Conservation (phyloP, 1,140 invertebrate species). For the Cataglyphis hispanica region DNA sequence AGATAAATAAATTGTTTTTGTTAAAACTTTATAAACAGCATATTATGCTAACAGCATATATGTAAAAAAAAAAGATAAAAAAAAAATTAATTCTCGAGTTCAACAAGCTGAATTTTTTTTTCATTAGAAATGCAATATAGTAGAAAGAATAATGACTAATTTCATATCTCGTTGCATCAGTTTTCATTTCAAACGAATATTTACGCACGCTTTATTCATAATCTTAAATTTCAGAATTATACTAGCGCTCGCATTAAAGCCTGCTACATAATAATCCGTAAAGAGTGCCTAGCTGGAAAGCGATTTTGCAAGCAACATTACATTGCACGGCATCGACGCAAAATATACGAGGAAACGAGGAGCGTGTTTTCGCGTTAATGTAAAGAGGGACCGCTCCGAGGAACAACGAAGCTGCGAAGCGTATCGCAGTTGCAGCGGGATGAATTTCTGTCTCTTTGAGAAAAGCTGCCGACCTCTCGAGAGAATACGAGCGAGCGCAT, state of each 20-base stretch:
- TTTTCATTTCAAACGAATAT: conserved; percentile 36
- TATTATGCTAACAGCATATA: too few relatives aligned
- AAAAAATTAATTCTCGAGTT: conserved; percentile 12
- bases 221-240: conserved; percentile 40
- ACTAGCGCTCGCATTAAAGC: conserved; percentile 37
- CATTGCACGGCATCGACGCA: conserved; percentile 49
- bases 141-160: conserved; percentile 41
- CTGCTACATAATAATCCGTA: conserved; percentile 43
- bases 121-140: background rate
- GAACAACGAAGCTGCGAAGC: conserved; percentile 50
- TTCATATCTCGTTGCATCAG: conserved; percentile 59
- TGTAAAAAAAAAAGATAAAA: background rate
- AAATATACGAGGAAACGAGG: conserved; percentile 53
- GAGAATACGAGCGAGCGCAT: background rate
- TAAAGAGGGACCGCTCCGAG: conserved; percentile 60
- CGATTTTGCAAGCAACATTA: conserved; percentile 51
- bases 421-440: conserved; percentile 35
- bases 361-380: conserved; percentile 54
- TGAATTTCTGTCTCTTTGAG: conserved; percentile 62
- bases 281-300: conserved; percentile 53
- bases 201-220: conserved; percentile 54
- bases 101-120: background rate
- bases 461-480: background rate
- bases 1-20: too few relatives aligned
- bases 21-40: background rate